phyloP scores from a whole-genome alignment of 2,113 vertebrate genomes.

The Seriola quinqueradiata region DNA sequence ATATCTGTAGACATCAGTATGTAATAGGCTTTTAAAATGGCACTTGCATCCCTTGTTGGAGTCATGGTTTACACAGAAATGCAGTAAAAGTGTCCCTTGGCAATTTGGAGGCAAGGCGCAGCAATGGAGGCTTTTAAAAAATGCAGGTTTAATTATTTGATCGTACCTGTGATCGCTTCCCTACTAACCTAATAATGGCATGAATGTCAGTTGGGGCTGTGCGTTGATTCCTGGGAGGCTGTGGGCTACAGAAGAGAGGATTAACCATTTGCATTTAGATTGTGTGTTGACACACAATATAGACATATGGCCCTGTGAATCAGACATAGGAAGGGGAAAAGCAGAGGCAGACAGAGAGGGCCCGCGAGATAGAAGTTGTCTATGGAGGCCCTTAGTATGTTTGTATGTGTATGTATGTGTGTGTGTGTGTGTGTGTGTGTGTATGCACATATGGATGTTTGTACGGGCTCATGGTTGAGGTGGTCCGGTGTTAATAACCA shows the following conservation, averaged over 20 bases:
- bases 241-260: slow-evolving; percentile 48
- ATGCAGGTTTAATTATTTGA: slow-evolving; percentile 69
- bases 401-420: neutral
- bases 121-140: slow-evolving; percentile 27
- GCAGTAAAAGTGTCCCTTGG: slow-evolving; percentile 22
- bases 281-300: slow-evolving; percentile 63
- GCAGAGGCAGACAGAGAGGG: neutral
- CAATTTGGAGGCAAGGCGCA: slow-evolving; percentile 5
- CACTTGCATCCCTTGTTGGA: neutral
- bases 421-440: slow-evolving; percentile 30
- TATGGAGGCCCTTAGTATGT: slow-evolving; percentile 13
- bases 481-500: slow-evolving; percentile 59
- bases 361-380: slow-evolving; percentile 22
- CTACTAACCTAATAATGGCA: slow-evolving; percentile 52
- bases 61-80: neutral
- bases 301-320: slow-evolving; percentile 31
- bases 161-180: slow-evolving; percentile 52
- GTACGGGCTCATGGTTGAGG: slow-evolving; percentile 24
- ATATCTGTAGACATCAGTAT: neutral
- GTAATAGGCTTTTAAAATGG: neutral
- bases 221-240: slow-evolving; percentile 42
- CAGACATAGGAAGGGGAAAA: slow-evolving; percentile 26
- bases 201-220: slow-evolving; percentile 35
- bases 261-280: slow-evolving; percentile 82
- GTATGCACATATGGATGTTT: slow-evolving; percentile 13